Base-by-base conservation (phyloP, 2,888 invertebrate species). In the Meteorus colon region DNA sequence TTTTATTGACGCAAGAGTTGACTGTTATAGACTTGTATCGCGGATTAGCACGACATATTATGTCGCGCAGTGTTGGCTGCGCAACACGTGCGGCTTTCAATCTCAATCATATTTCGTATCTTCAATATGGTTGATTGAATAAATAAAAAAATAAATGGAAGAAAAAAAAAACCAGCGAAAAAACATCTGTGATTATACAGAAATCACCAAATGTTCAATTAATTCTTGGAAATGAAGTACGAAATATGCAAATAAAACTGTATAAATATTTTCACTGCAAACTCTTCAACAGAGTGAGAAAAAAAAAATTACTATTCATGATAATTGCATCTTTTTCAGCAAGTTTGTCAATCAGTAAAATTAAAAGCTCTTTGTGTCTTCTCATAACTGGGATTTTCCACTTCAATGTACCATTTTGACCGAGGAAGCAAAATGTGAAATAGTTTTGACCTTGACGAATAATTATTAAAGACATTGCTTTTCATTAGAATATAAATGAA, bases 81-180 rank as follows among this genome's bases (percentile, higher is more conserved):
- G 85, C 86, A 86, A 81, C 88, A 88, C 88, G 87, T 88, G 88
- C 82, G 83, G 59, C 74, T 74, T 34, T 65, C 51, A 63, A 74
- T 75, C 66, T 77, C 75, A 78, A 79, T 78, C 76, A 70, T 75
- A 71, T 48, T 51, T 51, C 72, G 31, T 78, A 74, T 74, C 55
- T 73, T 63, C 66, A 77, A 68, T 63, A 24, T 62, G 71, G 19
- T 37, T 5, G n/a, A 4, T 41, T 55, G 67, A 37, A 24, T 55
- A 41, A 63, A 62, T 14, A 12, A 45, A 66, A 65, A 60, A 62
- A 34, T 10, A 37, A 37, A 51, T 16, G n/a, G 6, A 51, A 16
- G n/a, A 4, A 45, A 19, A 24, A 72, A 63, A 16, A 45, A 5
- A 60, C 8, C 29, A 74, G 74, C 73, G 70, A 34, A 6, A 34